Conservation (phyloP, 2,113 vertebrate species). For the Nothocercus julius region DNA sequence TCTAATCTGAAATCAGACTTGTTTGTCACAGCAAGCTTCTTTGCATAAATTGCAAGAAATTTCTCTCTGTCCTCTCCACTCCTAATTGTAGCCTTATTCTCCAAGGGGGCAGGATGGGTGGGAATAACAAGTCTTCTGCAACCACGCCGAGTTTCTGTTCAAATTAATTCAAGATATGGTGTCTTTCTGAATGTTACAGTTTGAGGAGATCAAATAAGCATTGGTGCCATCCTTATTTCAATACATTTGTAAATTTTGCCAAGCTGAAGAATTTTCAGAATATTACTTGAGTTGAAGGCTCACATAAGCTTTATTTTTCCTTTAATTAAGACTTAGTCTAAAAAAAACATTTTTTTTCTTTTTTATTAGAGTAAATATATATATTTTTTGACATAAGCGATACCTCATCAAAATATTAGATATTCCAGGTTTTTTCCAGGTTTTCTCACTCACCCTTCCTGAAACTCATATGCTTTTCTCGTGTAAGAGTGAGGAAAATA, state of each 20-base stretch:
- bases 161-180: neutral
- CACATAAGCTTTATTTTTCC: neutral
- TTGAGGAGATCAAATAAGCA: neutral
- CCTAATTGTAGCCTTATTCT: neutral
- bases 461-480: neutral
- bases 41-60: neutral
- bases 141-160: neutral
- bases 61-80: neutral
- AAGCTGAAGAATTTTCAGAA: neutral
- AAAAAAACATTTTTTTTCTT: fast-evolving
- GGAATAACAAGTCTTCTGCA: neutral
- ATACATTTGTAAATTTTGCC: neutral
- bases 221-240: neutral
- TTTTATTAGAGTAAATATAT: neutral
- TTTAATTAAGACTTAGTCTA: neutral
- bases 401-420: neutral
- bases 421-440: neutral
- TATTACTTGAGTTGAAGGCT: neutral
- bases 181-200: neutral
- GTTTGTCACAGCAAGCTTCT: constrained; percentile 9
- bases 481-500: neutral
- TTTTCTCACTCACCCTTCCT: neutral
- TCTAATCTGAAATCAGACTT: constrained; percentile 24
- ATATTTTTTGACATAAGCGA: neutral
- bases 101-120: neutral